Conservation (phyloP, 2,888 invertebrate species). For the Phragmatobia fuliginosa region DNA sequence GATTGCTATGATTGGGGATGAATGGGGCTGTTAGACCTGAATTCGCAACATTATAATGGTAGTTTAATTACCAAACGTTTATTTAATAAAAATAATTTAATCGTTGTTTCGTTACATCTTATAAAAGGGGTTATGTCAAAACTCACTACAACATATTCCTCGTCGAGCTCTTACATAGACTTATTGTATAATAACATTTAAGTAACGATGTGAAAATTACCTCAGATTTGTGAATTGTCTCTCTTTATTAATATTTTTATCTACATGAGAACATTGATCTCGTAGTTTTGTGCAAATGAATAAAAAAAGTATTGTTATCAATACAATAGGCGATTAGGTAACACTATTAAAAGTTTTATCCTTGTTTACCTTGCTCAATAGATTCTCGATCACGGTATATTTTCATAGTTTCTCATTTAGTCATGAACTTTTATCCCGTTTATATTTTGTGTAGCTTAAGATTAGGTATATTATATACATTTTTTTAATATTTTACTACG, state of each 20-base stretch:
- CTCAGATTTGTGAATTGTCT: conserved; percentile 26
- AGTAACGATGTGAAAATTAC: conserved; percentile 10
- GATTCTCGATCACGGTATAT: neutral
- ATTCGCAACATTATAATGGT: conserved; percentile 5
- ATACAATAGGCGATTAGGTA: neutral
- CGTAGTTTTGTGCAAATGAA: conserved; percentile 51
- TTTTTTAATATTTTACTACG: too few relatives aligned
- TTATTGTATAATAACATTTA: conserved; percentile 12
- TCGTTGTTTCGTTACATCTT: conserved; percentile 3
- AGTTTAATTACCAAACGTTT: conserved; percentile 7
- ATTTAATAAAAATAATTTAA: conserved; percentile 9
- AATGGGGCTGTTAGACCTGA: too few relatives aligned
- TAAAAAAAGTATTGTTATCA: conserved; percentile 37
- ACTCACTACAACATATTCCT: conserved; percentile 4
- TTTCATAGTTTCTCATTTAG: neutral
- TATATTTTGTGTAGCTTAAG: neutral
- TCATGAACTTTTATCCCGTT: neutral
- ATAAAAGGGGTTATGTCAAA: conserved; percentile 1
- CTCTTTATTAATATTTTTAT: conserved; percentile 14
- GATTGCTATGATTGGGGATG: too few relatives aligned
- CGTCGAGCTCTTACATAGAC: neutral
- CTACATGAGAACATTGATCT: conserved; percentile 30
- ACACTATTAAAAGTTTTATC: neutral
- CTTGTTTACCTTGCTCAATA: neutral
- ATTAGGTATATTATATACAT: neutral